These are phyloP conservation scores for Pollachius pollachius DNA, from an alignment of 2,113 vertebrate genomes.

Conservation along the genomic window DNA sequence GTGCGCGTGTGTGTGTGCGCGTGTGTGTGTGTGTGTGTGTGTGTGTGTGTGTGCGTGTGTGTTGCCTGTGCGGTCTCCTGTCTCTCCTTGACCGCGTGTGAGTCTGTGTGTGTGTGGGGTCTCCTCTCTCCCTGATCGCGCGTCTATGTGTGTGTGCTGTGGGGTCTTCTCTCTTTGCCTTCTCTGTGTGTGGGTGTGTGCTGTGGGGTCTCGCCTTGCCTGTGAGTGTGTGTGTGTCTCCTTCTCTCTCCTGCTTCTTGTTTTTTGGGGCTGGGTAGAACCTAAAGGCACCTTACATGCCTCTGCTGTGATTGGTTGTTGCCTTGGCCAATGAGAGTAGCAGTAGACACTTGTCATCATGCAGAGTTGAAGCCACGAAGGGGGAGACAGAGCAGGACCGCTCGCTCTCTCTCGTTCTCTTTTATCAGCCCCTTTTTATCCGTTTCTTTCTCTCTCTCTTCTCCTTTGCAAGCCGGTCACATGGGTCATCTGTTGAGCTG, in stretches of 20 bases:
- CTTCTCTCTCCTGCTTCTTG: constrained; percentile 36
- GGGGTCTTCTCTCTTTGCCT: too few relatives aligned
- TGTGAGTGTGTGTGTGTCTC: background rate
- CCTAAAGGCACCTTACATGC: constrained; percentile 82
- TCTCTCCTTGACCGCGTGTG: too few relatives aligned
- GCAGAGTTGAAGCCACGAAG: constrained; percentile 76
- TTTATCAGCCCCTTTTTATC: constrained; percentile 16
- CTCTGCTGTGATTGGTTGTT: constrained; percentile 76
- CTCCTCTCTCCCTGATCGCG: too few relatives aligned
- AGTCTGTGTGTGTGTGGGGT: too few relatives aligned
- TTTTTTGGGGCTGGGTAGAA: constrained; percentile 79
- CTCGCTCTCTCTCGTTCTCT: constrained; percentile 50
- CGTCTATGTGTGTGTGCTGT: too few relatives aligned
- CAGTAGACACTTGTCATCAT: constrained; percentile 75
- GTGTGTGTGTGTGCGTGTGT: too few relatives aligned
- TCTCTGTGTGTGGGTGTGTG: background rate
- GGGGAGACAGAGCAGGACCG: constrained; percentile 57
- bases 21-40: background rate
- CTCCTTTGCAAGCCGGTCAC: background rate
- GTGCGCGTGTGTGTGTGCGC: too few relatives aligned
- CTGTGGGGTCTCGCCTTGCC: background rate
- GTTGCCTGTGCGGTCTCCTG: too few relatives aligned
- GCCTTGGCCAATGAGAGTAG: constrained; percentile 68
- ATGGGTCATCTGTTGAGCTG: constrained; percentile 24
- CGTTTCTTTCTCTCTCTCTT: constrained; percentile 23